phyloP scores from a whole-genome alignment of 2,797 vertebrate genomes.

The Peromyscus melanophrys region DNA sequence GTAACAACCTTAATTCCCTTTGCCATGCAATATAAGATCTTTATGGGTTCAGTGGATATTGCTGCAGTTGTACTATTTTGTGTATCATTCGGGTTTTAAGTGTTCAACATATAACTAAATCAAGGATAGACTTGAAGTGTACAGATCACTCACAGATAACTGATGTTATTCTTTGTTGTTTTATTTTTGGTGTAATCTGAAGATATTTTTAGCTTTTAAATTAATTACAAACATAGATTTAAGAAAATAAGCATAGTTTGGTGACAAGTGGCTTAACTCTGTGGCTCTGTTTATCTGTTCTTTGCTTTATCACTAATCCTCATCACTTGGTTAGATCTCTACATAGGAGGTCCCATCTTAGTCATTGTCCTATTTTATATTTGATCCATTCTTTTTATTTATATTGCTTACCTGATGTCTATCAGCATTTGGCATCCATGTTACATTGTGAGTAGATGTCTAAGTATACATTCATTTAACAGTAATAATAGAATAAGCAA shows the following conservation, averaged over 20 bases:
- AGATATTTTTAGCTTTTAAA: neutral
- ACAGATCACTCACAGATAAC: neutral
- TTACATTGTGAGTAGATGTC: neutral
- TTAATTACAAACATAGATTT: constrained; percentile 3
- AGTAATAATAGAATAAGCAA: constrained; percentile 19
- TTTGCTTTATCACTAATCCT: neutral
- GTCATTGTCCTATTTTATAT: neutral
- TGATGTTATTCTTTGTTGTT: neutral
- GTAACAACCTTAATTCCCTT: neutral
- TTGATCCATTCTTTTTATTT: constrained; percentile 4
- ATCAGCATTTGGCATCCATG: neutral
- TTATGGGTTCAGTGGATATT: neutral
- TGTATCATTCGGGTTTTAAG: neutral
- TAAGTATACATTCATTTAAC: constrained; percentile 8
- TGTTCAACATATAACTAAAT: constrained; percentile 18
- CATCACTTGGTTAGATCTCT: neutral
- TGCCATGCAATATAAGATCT: neutral
- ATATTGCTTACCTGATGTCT: neutral
- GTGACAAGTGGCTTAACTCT: neutral
- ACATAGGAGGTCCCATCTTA: neutral
- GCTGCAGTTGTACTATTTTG: neutral
- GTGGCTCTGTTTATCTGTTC: neutral
- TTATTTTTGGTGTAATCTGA: neutral
- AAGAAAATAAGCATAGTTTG: neutral
- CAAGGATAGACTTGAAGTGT: neutral